Evolutionary conservation across 2,113 vertebrate genomes (phyloP), one percentile per base, ranked within the genome.

Genomic region (Cyphomyrus discorhynchus): DNA sequence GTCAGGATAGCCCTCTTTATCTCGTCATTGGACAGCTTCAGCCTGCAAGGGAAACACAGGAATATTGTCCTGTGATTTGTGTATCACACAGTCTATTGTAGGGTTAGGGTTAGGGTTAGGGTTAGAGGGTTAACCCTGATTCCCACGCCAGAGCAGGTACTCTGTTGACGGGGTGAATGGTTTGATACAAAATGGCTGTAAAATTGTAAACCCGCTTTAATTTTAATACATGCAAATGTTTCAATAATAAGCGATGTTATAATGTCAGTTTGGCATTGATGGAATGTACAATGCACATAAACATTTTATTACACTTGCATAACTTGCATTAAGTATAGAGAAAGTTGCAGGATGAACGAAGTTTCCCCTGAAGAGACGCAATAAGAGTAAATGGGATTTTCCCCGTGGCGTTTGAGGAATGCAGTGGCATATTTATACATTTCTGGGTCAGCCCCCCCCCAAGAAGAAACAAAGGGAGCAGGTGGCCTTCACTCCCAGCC

Each of bases 21-120:
- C 95, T 99, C 99, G 87, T 98, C 98, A 0, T 99, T 99, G 0
- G 98, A 98, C 89, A 99, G 96, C 91, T 99, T 99, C 95, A 99
- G 94, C 94, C 99, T 99, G 93, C 89, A 93, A 93, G 52, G 92
- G 87, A 39, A 21, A 52, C 10, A 17, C 21, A 86, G 74, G 35
- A 80, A 19, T 80, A 7, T 39, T 39, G 11, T 19, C 35, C 35
- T 42, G 13, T 19, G 66, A 74, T 74, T 13, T 74, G 8, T n/a
- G 21, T n/a, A 62, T 62, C 56, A 62, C 56, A 62, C 56, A 62
- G 56, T 62, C 21, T n/a, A 62, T n/a, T 3, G 62, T 31, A 13
- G 10, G 35, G 35, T 35, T 35, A 35, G 35, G 35, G 35, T n/a
- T n/a, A n/a, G n/a, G n/a, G n/a, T n/a, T n/a, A n/a, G n/a, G n/a